Base-by-base conservation (phyloP, 2,113 vertebrate genomes). In the Holacanthus passer region DNA sequence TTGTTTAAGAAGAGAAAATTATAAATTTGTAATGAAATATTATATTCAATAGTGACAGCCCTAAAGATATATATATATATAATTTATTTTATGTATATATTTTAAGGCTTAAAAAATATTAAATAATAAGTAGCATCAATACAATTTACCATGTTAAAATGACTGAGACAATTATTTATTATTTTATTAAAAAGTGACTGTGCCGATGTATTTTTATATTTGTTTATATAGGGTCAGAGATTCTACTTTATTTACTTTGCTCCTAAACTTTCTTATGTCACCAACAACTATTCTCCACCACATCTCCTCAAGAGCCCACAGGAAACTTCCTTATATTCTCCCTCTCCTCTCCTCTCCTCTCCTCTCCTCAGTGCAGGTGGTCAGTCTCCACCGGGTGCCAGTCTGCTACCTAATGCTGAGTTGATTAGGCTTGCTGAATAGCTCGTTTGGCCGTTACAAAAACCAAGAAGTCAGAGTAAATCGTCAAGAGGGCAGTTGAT, bases 401-500 rank as follows among this genome's bases (percentile, higher is more conserved):
- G 86, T 69, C 71, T 43, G 73, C 90, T 72, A 77, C 84, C 92
- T 86, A 83, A 88, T 43, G 85, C 81, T 63, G 88, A 92, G 90
- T 90, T 92, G 93, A 93, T 92, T 90, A 90, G 91, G 58, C 83
- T 75, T 27, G 55, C 73, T 91, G 90, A 93, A 91, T 91, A 91
- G 91, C 90, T 94, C 87, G 81, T 93, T 94, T 93, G 82, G 85
- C 86, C 78, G 79, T 52, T 65, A 85, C 85, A 90, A 92, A 93
- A 94, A 89, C 84, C 87, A 86, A 91, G 88, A 92, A 93, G 91
- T 90, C 86, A 89, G 86, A 87, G 85, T 90, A 88, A 90, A 90
- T 86, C 70, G 74, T 85, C 85, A 89, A 93, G 92, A 94, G 92
- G 91, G 88, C 86, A 81, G 87, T 87, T 92, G 93, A 94, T 92